A percentile compares a stretch with the other conserved stretches of the same genome.
These are phyloP conservation scores for Hiodon alosoides DNA, from an alignment of 2,113 vertebrate species.

Conservation along the genomic window DNA sequence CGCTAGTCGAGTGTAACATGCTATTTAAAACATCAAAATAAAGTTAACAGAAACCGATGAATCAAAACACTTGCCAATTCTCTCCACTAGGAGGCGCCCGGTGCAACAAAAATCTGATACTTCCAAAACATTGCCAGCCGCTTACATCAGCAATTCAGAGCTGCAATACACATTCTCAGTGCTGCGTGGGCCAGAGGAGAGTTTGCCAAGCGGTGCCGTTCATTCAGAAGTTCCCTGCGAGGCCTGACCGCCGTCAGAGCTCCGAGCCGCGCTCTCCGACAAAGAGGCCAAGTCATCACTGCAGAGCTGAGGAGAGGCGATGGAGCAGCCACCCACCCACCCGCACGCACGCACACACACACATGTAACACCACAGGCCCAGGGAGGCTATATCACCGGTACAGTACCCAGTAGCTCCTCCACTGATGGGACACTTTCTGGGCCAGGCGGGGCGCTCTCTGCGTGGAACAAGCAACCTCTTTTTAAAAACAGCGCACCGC, in stretches of 20 bases:
- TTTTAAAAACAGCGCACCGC: conserved; percentile 28
- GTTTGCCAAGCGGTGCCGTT: no score
- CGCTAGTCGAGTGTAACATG: no score
- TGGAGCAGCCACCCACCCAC: background rate
- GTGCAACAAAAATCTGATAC: background rate
- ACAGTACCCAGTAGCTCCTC: conserved; percentile 80
- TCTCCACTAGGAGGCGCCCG: conserved; percentile 1
- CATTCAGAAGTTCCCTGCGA: no score
- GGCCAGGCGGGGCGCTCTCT: conserved; percentile 71
- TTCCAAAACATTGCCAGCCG: background rate
- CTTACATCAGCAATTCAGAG: conserved; percentile 19
- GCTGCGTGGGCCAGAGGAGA: no score
- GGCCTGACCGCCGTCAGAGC: no score
- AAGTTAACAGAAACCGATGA: no score
- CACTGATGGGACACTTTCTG: conserved; percentile 67
- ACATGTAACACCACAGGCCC: conserved; percentile 39
- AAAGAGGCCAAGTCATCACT: conserved; percentile 16
- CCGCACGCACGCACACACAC: conserved; percentile 12
- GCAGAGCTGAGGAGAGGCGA: background rate
- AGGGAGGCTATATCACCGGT: conserved; percentile 49
- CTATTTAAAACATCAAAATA: no score
- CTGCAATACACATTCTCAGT: background rate
- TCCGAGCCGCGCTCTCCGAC: no score
- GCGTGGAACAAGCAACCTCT: conserved; percentile 47
- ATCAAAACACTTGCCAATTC: background rate